These are phyloP conservation scores for Congeria kusceri DNA, from an alignment of 2,888 invertebrate genomes.

Conservation along the genomic window DNA sequence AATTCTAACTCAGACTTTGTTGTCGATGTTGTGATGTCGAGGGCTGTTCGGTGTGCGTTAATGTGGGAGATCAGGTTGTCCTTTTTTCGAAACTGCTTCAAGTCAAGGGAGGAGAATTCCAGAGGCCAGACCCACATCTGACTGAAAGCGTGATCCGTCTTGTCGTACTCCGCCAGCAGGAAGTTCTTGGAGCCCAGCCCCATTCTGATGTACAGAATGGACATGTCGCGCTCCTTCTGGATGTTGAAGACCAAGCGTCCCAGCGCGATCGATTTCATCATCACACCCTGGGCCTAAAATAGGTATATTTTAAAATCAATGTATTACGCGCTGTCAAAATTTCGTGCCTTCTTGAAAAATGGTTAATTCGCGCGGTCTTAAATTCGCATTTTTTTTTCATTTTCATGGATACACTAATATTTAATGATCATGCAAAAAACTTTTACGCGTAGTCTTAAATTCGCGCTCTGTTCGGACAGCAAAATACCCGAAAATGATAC, in stretches of 20 bases:
- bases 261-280: conserved; percentile 70
- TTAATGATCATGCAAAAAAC: no score
- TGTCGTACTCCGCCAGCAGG: conserved; percentile 67
- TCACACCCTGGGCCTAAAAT: conserved; percentile 67
- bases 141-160: conserved; percentile 69
- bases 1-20: conserved; percentile 46
- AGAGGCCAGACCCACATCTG: conserved; percentile 72
- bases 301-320: no score
- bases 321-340: no score
- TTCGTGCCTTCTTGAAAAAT: no score
- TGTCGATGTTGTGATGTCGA: conserved; percentile 19
- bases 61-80: conserved; percentile 19
- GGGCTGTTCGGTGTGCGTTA: conserved; percentile 26
- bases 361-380: no score
- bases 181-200: conserved; percentile 72
- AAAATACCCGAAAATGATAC: no score
- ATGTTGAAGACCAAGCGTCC: conserved; percentile 73
- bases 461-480: no score
- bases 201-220: conserved; percentile 69
- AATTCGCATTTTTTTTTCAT: no score
- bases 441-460: no score
- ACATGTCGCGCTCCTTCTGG: conserved; percentile 76
- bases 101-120: conserved; percentile 10
- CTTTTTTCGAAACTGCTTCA: conserved; percentile 23
- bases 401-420: no score